Evolutionary conservation across 2,888 invertebrate genomes (phyloP).

Genomic region (Mesochorus sp.): DNA sequence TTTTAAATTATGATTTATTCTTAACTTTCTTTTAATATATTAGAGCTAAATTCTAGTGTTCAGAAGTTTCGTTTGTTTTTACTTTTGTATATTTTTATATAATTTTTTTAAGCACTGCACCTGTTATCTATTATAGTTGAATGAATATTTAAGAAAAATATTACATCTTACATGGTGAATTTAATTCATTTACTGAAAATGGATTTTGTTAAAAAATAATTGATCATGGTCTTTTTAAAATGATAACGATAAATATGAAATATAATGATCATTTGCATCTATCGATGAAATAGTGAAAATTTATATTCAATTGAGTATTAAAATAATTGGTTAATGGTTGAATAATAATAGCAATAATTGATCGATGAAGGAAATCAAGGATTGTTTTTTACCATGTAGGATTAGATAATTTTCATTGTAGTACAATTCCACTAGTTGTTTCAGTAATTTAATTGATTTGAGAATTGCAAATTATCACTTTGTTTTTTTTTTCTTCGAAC

Average conservation of each 20-base stretch:
- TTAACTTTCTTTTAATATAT: no score
- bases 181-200: background rate
- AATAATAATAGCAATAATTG: background rate
- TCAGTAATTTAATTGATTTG: background rate
- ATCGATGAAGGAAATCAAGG: background rate
- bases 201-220: background rate
- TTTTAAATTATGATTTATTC: no score
- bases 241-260: background rate
- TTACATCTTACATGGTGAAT: background rate
- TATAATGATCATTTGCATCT: no score
- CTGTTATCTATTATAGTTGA: background rate
- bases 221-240: background rate
- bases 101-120: conserved; percentile 5
- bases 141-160: background rate
- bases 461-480: background rate
- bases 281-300: no score
- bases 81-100: background rate
- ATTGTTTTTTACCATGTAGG: background rate
- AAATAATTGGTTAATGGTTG: background rate
- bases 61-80: background rate
- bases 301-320: no score
- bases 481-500: conserved; percentile 7
- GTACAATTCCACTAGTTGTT: background rate
- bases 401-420: background rate
- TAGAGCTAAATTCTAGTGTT: no score